Evolutionary conservation across 2,797 vertebrate species (phyloP), one percentile per base, ranked within the genome.

Genomic region (Halcyon leucocephala): DNA sequence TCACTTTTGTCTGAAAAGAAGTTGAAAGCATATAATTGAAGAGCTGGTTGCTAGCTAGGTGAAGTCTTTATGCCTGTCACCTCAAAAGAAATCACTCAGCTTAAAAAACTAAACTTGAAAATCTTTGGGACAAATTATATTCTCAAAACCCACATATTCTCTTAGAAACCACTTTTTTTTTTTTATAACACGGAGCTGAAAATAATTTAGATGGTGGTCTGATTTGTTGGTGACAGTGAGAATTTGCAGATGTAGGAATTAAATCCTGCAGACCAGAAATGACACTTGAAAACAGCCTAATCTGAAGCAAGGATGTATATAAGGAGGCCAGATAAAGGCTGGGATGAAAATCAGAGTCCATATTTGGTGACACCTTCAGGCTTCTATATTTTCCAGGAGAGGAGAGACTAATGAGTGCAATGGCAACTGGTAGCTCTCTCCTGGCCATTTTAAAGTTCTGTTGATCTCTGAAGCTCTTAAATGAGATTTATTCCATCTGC

Each of bases 401-500:
- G 29, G 78, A 51, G 49, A 93, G 24, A 93, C 49, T 82, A 72
- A 19, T 42, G 69, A 85, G 28, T 46, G 41, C 58, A 91, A 58
- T 58, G 87, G 62, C 29, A 95, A 85, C 55, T 77, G 29, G 42
- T 87, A 76, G 55, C 28, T 91, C 3, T 33, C n/a, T 85, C 41
- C 28, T 55, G 57, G 33, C 17, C 21, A 48, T 74, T 82, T 87
- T 24, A 69, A 88, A 83, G 51, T 35, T 79, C 28, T 78, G n/a
- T 39, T 2, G 19, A 93, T n/a, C 42, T 77, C 61, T 67, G 62
- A 92, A 90, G 35, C 44, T 80, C 88, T 92, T 91, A 77, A 82
- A 90, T 49, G 62, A 96, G 73, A 90, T 94, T 82, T 93, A 93
- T 78, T 89, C 18, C 46, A 39, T 69, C 62, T 95, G 55, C 44